Conservation (phyloP, 2,113 vertebrate genomes). For the Ranitomeya variabilis region DNA sequence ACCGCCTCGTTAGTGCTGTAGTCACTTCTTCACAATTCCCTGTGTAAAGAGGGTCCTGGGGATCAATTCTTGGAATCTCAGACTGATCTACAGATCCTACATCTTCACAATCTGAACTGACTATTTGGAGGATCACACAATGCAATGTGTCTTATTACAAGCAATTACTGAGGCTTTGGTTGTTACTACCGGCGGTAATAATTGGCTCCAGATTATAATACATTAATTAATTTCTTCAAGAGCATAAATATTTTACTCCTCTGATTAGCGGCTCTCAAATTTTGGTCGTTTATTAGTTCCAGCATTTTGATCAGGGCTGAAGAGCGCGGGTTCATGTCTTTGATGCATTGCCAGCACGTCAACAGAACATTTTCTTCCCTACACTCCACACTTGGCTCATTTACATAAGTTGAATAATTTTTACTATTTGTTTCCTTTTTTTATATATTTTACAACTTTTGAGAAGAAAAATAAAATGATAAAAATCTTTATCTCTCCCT, state of each 20-base stretch:
- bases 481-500: conserved; percentile 44
- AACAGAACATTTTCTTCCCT: conserved; percentile 26
- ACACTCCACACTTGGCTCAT: conserved; percentile 9
- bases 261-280: conserved; percentile 10
- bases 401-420: conserved; percentile 39
- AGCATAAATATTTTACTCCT: conserved; percentile 19
- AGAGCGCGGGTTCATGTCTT: conserved; percentile 31
- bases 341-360: conserved; percentile 32
- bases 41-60: neutral
- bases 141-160: neutral
- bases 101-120: neutral
- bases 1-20: no score
- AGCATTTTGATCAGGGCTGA: conserved; percentile 29
- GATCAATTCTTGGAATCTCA: neutral
- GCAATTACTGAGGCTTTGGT: neutral
- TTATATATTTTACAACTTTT: conserved; percentile 10
- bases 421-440: conserved; percentile 32
- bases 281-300: conserved; percentile 45
- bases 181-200: neutral
- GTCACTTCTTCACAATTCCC: no score
- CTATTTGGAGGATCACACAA: neutral
- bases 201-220: neutral
- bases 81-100: neutral
- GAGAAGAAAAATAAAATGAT: conserved; percentile 41
- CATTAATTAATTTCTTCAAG: conserved; percentile 25